Percentiles rank a stretch among this genome's conserved stretches.
phyloP scores from a whole-genome alignment of 1,140 invertebrate genomes.

The Leucophenga varia region DNA sequence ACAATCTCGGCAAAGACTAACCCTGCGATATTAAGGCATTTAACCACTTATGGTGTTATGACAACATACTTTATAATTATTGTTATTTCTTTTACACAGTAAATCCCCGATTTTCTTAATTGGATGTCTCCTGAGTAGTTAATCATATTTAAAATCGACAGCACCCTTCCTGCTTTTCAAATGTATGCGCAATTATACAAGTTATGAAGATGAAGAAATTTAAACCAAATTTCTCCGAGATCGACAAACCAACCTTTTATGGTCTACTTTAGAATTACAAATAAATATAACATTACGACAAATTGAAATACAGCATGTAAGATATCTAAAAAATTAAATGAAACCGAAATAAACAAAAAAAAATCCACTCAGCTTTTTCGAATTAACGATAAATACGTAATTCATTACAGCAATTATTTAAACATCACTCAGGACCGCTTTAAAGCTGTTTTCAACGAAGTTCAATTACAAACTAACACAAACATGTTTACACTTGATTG shows the following conservation, averaged over 20 bases:
- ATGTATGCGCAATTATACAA: slow-evolving; percentile 49
- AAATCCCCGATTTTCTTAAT: slow-evolving; percentile 52
- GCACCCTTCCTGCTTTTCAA: slow-evolving; percentile 51
- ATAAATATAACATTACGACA: slow-evolving; percentile 25
- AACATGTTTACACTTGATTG: no score
- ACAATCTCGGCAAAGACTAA: no score
- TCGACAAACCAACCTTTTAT: slow-evolving; percentile 35
- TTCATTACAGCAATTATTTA: no score
- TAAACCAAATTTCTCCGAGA: slow-evolving; percentile 36
- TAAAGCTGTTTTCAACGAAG: no score
- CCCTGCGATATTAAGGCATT: no score
- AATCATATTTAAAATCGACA: slow-evolving; percentile 46
- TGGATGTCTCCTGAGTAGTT: slow-evolving; percentile 45
- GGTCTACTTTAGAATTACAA: slow-evolving; percentile 34
- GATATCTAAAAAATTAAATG: slow-evolving; percentile 44
- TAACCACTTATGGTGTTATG: no score
- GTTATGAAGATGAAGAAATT: slow-evolving; percentile 39
- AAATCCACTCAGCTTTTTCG: no score
- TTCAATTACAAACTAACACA: no score
- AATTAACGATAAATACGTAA: no score
- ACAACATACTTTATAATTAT: no score
- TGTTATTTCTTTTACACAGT: slow-evolving; percentile 47
- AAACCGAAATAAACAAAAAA: slow-evolving; percentile 46
- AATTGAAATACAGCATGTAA: slow-evolving; percentile 52
- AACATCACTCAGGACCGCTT: no score